These are phyloP conservation scores for Actinemys pallida DNA, from an alignment of 2,113 vertebrate species.

Conservation along the genomic window DNA sequence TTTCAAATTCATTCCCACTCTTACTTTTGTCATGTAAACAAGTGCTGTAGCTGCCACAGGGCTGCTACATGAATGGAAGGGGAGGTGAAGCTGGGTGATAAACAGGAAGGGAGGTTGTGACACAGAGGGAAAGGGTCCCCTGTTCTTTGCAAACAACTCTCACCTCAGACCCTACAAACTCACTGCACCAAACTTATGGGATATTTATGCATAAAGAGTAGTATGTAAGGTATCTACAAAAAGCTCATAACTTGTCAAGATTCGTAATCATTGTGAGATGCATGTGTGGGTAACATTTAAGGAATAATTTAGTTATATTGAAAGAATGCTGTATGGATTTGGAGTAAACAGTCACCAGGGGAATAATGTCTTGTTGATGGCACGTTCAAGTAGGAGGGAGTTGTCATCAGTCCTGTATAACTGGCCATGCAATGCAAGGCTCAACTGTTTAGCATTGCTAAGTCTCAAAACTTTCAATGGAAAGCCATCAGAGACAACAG, in stretches of 20 bases:
- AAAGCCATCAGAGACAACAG: neutral
- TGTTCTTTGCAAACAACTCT: neutral
- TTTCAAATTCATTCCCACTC: neutral
- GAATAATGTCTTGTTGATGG: neutral
- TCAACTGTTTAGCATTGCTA: neutral
- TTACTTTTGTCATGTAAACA: neutral
- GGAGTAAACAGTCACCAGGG: neutral
- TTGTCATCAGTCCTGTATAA: neutral
- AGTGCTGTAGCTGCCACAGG: neutral
- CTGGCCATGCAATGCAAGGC: neutral
- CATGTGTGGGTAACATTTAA: neutral
- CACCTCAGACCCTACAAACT: neutral
- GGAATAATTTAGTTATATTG: neutral
- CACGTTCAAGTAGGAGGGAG: neutral
- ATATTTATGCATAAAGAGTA: neutral
- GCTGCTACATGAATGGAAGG: neutral
- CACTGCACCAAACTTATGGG: neutral
- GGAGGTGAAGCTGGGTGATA: neutral
- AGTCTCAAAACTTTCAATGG: neutral
- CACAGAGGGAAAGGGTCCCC: neutral
- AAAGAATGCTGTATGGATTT: neutral
- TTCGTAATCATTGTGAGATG: neutral
- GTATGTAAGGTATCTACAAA: neutral
- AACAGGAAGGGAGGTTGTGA: neutral
- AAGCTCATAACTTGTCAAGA: neutral